Base-by-base conservation (phyloP, 1,140 invertebrate species). In the Trichomalopsis sarcophagae region DNA sequence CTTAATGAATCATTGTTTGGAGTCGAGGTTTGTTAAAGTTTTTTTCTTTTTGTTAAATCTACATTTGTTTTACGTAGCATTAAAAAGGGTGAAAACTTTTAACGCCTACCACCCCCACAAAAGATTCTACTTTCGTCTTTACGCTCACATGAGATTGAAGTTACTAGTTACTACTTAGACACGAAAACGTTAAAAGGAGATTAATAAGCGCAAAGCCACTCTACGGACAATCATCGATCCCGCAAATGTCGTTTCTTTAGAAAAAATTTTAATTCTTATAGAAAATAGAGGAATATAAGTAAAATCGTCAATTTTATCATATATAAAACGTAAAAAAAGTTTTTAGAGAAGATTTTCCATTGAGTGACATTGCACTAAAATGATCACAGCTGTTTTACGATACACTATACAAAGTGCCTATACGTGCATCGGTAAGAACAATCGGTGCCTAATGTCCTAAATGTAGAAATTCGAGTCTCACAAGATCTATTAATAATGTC, bases 371-470 rank as follows among this genome's bases (percentile, higher is more conserved):
- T 23, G n/a, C 23, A 27, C 71, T 75, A 62, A 27, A 74, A 69
- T 86, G 76, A 83, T 86, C 85, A 86, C 81, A 86, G 85, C 85
- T 86, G 84, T 86, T 86, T 86, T 84, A 84, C 74, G 76, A 86
- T 86, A 80, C 27, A 82, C 69, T 84, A 86, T 81, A 81, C 47
- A 83, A 81, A n/a, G 44, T 80, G 68, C 55, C 44, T 84, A 79
- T 81, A 68, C 77, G 71, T 36, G 17, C 44, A 81, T 84, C 69
- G 30, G 78, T 84, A 86, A 86, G 69, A 86, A 83, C 69, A 68
- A 73, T 81, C 62, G 81, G 77, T 83, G 55, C 77, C 77, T 81
- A 83, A 74, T 68, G 36, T 71, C 27, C 27, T 86, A 82, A 77
- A 82, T 30, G 69, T 86, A 82, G 27, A 86, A 86, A 86, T 86